Percentiles rank a stretch among this genome's conserved stretches.
These are phyloP conservation scores for Taeniopygia guttata DNA, from an alignment of 2,797 vertebrate species.

Conservation along the genomic window DNA sequence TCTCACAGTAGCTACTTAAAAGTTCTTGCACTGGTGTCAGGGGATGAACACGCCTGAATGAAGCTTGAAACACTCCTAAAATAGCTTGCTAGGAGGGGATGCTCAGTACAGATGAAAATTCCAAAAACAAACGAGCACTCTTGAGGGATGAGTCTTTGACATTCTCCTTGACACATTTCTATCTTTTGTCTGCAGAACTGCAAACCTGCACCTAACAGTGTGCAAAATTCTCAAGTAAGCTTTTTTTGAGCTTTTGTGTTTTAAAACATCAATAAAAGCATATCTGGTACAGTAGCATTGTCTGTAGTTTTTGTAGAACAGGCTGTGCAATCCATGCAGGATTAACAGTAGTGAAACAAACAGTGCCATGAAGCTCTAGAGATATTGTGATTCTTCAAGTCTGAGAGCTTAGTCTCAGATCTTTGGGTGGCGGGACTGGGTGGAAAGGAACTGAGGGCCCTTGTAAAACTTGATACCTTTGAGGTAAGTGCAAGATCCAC, in stretches of 20 bases:
- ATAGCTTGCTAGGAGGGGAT: conserved; percentile 32
- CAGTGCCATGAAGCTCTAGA: not conserved
- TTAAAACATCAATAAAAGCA: not conserved
- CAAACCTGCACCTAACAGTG: not conserved
- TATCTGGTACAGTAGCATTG: not conserved
- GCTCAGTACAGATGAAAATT: conserved; percentile 26
- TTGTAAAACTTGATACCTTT: not conserved
- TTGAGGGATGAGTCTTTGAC: conserved; percentile 1
- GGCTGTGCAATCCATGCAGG: not conserved
- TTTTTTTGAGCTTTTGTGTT: not conserved
- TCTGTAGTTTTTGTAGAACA: not conserved
- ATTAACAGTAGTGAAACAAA: not conserved
- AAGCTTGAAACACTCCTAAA: conserved; percentile 38
- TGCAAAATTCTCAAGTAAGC: not conserved
- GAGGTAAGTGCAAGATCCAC: not conserved
- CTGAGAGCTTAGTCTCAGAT: not conserved
- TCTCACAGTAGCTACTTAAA: not conserved
- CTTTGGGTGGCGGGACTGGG: rapidly evolving
- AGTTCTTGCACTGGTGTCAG: conserved; percentile 10
- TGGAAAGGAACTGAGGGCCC: not conserved
- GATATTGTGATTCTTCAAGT: not conserved
- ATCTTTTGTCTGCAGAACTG: not conserved
- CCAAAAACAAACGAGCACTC: not conserved
- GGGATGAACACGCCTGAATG: not conserved
- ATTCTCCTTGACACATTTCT: conserved; percentile 31